These are phyloP conservation scores for Epinephelus coioides DNA, from an alignment of 2,797 vertebrate species.

Conservation along the genomic window DNA sequence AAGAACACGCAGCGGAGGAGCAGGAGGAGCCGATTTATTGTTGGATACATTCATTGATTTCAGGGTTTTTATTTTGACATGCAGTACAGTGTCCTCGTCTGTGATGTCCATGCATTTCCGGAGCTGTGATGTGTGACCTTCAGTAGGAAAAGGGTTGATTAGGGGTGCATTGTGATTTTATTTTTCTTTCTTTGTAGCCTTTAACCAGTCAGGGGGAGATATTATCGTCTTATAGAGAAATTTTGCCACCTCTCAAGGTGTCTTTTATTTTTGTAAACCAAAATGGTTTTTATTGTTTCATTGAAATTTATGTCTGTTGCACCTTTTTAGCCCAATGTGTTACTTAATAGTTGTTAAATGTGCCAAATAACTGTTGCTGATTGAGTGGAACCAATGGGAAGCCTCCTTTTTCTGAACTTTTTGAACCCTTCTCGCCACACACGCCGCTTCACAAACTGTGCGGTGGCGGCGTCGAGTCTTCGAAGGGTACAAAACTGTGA, in stretches of 20 bases:
- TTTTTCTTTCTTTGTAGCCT: slow-evolving; percentile 68
- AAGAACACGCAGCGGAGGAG: background rate
- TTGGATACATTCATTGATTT: slow-evolving; percentile 53
- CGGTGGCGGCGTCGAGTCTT: background rate
- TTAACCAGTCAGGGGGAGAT: slow-evolving; percentile 64
- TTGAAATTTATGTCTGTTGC: slow-evolving; percentile 76
- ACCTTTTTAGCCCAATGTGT: slow-evolving; percentile 83
- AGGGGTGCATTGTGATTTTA: slow-evolving; percentile 49
- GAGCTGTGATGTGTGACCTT: slow-evolving; percentile 62
- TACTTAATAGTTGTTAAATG: slow-evolving; percentile 81
- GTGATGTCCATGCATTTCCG: slow-evolving; percentile 75
- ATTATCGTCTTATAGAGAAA: slow-evolving; percentile 77
- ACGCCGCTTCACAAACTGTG: background rate
- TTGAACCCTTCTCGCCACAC: slow-evolving; percentile 30
- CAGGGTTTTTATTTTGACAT: slow-evolving; percentile 71
- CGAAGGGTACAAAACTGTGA: slow-evolving; percentile 78
- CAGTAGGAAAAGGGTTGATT: slow-evolving; percentile 44
- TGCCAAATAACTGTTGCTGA: slow-evolving; percentile 86
- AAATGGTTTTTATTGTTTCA: slow-evolving; percentile 79
- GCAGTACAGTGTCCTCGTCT: slow-evolving; percentile 70
- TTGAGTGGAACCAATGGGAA: slow-evolving; percentile 66
- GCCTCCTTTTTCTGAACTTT: slow-evolving; percentile 43
- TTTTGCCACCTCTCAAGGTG: slow-evolving; percentile 69
- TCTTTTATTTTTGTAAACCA: slow-evolving; percentile 85
- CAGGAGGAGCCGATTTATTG: background rate